Conservation (phyloP, 2,888 invertebrate genomes). For the Acleris emargana region DNA sequence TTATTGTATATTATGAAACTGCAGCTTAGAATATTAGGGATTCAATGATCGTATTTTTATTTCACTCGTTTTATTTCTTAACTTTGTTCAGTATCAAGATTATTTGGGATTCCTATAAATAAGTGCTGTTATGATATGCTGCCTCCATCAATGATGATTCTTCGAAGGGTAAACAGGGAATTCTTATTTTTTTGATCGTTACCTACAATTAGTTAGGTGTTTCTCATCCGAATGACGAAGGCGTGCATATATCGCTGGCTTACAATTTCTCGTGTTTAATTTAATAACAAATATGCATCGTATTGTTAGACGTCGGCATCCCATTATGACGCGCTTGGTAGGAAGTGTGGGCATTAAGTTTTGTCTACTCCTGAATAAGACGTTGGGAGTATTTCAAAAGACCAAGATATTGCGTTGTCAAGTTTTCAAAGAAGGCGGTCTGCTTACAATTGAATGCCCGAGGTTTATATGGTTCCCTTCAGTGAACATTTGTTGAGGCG, state of each 20-base stretch:
- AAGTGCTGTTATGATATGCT: slow-evolving; percentile 47
- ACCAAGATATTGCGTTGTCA: slow-evolving; percentile 57
- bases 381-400: slow-evolving; percentile 44
- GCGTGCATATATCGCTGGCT: slow-evolving; percentile 49
- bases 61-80: background rate
- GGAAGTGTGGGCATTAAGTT: slow-evolving; percentile 60
- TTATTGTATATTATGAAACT: no score
- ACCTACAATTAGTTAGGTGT: slow-evolving; percentile 60
- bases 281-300: slow-evolving; percentile 55
- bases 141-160: slow-evolving; percentile 64
- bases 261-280: slow-evolving; percentile 55
- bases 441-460: slow-evolving; percentile 54
- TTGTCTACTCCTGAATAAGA: slow-evolving; percentile 44
- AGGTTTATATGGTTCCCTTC: slow-evolving; percentile 41
- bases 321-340: slow-evolving; percentile 65
- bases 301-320: slow-evolving; percentile 58
- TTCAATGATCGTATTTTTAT: no score
- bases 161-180: slow-evolving; percentile 69
- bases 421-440: slow-evolving; percentile 58
- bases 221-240: slow-evolving; percentile 53
- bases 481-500: slow-evolving; percentile 41
- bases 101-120: slow-evolving; percentile 38
- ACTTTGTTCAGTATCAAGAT: slow-evolving; percentile 52
- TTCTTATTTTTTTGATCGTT: slow-evolving; percentile 64
- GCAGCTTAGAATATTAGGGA: no score